Percentiles rank a stretch among this genome's conserved stretches.
These are phyloP conservation scores for Tamias sibiricus DNA, from an alignment of 2,113 vertebrate genomes.

Conservation along the genomic window DNA sequence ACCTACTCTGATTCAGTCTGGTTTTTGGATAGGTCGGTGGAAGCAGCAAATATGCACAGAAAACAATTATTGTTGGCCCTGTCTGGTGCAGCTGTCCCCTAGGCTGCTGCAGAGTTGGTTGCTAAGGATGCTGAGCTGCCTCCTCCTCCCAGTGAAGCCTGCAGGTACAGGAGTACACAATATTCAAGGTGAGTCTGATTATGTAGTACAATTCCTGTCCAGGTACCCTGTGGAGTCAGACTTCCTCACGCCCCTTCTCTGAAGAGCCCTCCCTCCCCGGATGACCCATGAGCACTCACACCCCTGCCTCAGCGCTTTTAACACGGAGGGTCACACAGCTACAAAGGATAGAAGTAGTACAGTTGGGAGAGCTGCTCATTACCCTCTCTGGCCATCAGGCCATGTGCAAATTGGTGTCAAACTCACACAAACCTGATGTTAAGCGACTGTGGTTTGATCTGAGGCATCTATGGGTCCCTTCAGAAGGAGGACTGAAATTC, in stretches of 20 bases:
- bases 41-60: neutral
- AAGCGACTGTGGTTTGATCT: neutral
- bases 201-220: neutral
- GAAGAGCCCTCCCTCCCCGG: neutral
- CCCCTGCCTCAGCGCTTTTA: neutral
- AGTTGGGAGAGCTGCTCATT: neutral
- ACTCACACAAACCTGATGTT: neutral
- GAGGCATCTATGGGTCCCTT: neutral
- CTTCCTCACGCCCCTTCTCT: neutral
- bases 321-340: accelerated
- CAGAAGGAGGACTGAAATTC: neutral
- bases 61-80: neutral
- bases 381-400: neutral
- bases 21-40: neutral
- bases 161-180: neutral
- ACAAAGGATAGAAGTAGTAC: neutral
- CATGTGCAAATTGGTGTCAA: neutral
- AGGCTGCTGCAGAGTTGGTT: neutral
- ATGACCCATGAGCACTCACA: neutral
- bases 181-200: neutral
- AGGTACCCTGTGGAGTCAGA: neutral
- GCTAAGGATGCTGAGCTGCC: neutral
- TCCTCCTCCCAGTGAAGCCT: neutral
- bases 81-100: accelerated
- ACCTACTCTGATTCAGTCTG: neutral